These are phyloP conservation scores for Clepsis dumicolana DNA, from an alignment of 2,888 invertebrate species.

Conservation along the genomic window DNA sequence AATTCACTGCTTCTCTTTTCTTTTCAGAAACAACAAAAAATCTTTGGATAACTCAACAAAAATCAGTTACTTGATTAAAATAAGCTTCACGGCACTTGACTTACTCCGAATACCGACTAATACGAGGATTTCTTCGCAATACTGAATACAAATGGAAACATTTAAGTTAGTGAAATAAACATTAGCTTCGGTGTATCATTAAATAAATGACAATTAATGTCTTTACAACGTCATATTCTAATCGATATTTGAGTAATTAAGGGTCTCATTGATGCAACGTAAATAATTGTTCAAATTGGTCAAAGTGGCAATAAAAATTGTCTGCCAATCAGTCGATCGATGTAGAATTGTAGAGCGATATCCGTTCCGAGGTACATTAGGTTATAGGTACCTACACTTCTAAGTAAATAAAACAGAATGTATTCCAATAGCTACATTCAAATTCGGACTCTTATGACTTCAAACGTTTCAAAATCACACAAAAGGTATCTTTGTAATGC, in stretches of 20 bases:
- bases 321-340: too few relatives aligned
- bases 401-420: too few relatives aligned
- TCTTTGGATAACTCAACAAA: background rate
- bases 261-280: background rate
- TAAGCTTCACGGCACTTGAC: background rate
- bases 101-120: background rate
- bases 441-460: too few relatives aligned
- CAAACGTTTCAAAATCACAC: too few relatives aligned
- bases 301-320: too few relatives aligned
- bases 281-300: too few relatives aligned
- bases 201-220: constrained; percentile 4
- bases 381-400: too few relatives aligned
- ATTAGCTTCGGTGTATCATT: background rate
- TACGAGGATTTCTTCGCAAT: background rate
- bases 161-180: constrained; percentile 4
- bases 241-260: background rate
- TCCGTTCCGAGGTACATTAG: too few relatives aligned
- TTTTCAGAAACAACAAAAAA: constrained; percentile 28
- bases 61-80: background rate
- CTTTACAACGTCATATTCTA: background rate
- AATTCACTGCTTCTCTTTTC: constrained; percentile 46
- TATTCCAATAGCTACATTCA: too few relatives aligned
- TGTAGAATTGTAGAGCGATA: too few relatives aligned
- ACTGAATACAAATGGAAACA: constrained; percentile 8
- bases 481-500: too few relatives aligned